Percentiles rank a stretch among this genome's conserved stretches.
phyloP scores from a whole-genome alignment of 2,888 invertebrate species.

The Plusia festucae region DNA sequence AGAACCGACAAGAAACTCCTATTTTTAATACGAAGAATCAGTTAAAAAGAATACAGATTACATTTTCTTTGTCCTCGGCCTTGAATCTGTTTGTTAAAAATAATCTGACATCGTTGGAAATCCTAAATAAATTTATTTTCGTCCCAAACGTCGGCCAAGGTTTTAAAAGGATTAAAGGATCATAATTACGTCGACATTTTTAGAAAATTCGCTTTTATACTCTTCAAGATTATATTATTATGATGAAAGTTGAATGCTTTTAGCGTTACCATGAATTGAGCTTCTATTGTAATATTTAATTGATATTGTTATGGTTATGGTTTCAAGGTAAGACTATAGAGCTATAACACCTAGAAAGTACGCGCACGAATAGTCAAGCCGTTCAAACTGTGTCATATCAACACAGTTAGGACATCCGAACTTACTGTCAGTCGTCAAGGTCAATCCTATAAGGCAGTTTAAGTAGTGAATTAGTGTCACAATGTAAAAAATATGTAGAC shows the following conservation, averaged over 20 bases:
- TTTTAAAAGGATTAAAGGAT: slow-evolving; percentile 26
- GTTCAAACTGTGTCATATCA: too few relatives aligned
- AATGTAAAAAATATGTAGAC: too few relatives aligned
- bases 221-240: slow-evolving; percentile 35
- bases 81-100: neutral
- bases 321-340: too few relatives aligned
- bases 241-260: slow-evolving; percentile 22
- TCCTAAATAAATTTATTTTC: slow-evolving; percentile 16
- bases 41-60: neutral
- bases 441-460: too few relatives aligned
- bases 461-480: too few relatives aligned
- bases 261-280: neutral
- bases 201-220: slow-evolving; percentile 27
- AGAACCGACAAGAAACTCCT: too few relatives aligned
- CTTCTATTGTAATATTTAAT: neutral
- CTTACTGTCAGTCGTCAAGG: too few relatives aligned
- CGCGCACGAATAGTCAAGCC: too few relatives aligned
- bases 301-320: too few relatives aligned
- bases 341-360: too few relatives aligned
- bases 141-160: neutral
- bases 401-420: too few relatives aligned
- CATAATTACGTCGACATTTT: slow-evolving; percentile 22
- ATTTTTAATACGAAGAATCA: neutral
- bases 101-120: neutral
- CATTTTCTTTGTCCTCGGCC: neutral